Conservation (phyloP, 2,797 vertebrate species). For the Helarctos malayanus region DNA sequence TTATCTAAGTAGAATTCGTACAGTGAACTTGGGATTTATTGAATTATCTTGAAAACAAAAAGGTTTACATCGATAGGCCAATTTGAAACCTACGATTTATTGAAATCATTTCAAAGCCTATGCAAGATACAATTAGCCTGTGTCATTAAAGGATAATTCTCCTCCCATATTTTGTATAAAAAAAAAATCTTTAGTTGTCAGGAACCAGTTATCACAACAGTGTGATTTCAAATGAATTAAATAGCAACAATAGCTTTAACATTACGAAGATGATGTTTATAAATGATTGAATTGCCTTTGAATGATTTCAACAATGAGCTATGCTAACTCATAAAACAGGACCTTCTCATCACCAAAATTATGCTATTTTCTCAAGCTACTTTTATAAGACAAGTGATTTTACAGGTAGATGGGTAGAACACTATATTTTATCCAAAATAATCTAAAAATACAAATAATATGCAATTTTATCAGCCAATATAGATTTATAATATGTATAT, state of each 20-base stretch:
- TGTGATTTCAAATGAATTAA: constrained; percentile 56
- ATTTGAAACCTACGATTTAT: constrained; percentile 27
- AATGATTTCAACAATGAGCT: constrained; percentile 22
- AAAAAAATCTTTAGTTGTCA: constrained; percentile 2
- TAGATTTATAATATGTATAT: not conserved
- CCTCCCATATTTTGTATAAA: constrained; percentile 46
- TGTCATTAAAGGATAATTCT: constrained; percentile 42
- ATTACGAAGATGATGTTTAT: constrained; percentile 42
- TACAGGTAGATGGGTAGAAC: not conserved
- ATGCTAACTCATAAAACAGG: constrained; percentile 3
- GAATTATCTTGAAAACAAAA: constrained; percentile 55
- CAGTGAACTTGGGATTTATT: not conserved
- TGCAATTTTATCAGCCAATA: not conserved
- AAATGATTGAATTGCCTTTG: constrained; percentile 60
- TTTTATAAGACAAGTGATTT: constrained; percentile 17
- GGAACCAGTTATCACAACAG: constrained; percentile 32
- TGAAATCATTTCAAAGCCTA: constrained; percentile 62
- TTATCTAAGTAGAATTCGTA: not conserved
- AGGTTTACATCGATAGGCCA: not conserved
- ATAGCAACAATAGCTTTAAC: not conserved
- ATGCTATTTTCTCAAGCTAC: constrained; percentile 51
- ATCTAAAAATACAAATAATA: constrained; percentile 42
- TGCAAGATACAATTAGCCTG: constrained; percentile 28
- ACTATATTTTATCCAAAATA: constrained; percentile 39
- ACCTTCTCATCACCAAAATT: constrained; percentile 68